These are phyloP conservation scores for Cyanistes caeruleus DNA, from an alignment of 2,113 vertebrate species.

Conservation along the genomic window DNA sequence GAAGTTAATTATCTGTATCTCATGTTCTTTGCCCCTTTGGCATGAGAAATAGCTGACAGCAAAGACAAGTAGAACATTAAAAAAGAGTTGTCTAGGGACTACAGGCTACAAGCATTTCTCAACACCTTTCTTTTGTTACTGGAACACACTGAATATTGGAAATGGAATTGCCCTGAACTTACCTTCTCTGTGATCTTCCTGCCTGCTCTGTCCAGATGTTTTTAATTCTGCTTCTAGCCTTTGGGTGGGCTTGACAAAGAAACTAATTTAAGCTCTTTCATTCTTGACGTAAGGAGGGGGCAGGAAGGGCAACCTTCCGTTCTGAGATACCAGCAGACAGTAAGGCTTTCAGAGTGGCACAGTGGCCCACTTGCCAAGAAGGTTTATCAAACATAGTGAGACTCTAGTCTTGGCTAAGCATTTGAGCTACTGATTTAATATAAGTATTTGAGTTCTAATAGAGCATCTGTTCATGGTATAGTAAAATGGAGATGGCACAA, in stretches of 20 bases:
- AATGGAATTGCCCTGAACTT: not conserved
- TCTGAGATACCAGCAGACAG: not conserved
- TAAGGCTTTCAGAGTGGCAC: not conserved
- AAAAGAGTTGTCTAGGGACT: not conserved
- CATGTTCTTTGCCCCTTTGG: not conserved
- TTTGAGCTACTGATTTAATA: not conserved
- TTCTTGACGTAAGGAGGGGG: not conserved
- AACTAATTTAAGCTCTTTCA: not conserved
- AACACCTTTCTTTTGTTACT: not conserved
- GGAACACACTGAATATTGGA: not conserved
- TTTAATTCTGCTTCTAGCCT: not conserved
- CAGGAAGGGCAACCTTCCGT: not conserved
- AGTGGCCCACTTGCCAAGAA: not conserved
- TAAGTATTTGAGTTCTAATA: not conserved
- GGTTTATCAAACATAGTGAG: not conserved
- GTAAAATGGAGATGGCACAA: not conserved
- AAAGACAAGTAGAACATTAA: not conserved
- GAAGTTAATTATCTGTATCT: not conserved
- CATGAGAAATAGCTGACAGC: not conserved
- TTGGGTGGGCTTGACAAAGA: not conserved
- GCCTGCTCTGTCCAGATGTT: not conserved
- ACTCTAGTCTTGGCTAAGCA: not conserved
- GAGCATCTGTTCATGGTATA: not conserved
- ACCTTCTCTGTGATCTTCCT: not conserved
- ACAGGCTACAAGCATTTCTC: not conserved